Percentiles rank a stretch among this genome's conserved stretches.
These are phyloP conservation scores for Herpetotheres cachinnans DNA, from an alignment of 2,113 vertebrate species.

Conservation along the genomic window DNA sequence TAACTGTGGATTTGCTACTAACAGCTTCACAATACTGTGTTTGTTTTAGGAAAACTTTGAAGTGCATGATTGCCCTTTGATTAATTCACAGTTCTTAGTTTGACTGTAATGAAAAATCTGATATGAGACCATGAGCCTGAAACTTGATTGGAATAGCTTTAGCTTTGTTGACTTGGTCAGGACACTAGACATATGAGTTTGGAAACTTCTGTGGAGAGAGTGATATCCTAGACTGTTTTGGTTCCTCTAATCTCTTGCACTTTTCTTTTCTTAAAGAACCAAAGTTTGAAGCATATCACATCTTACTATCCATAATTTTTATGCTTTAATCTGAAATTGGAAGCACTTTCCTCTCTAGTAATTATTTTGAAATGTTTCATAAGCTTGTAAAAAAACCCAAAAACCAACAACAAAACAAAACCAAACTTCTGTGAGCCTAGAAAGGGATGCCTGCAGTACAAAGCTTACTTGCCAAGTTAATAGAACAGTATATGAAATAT, in stretches of 20 bases:
- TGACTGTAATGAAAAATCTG: slow-evolving; percentile 8
- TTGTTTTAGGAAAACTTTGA: slow-evolving; percentile 45
- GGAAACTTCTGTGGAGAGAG: not conserved
- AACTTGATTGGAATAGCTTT: not conserved
- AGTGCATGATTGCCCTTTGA: slow-evolving; percentile 43
- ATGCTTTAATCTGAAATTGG: not conserved
- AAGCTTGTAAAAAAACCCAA: not conserved
- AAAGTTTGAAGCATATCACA: not conserved
- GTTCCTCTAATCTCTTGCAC: not conserved
- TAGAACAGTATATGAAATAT: not conserved
- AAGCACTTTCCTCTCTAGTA: not conserved
- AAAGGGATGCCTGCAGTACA: not conserved
- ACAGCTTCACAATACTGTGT: slow-evolving; percentile 41
- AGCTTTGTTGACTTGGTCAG: slow-evolving; percentile 19
- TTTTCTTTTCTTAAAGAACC: not conserved
- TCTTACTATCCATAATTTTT: not conserved
- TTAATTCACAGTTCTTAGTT: slow-evolving; percentile 37
- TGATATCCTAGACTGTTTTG: not conserved
- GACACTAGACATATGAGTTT: not conserved
- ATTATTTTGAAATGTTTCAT: not conserved
- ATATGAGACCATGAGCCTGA: not conserved
- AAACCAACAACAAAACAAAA: no score
- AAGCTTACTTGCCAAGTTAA: not conserved
- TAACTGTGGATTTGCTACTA: slow-evolving; percentile 44
- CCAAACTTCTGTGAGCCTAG: not conserved